Evolutionary conservation across 1,140 invertebrate species (phyloP), one percentile per base, ranked within the genome.

Genomic region (Sinonovacula constricta): DNA sequence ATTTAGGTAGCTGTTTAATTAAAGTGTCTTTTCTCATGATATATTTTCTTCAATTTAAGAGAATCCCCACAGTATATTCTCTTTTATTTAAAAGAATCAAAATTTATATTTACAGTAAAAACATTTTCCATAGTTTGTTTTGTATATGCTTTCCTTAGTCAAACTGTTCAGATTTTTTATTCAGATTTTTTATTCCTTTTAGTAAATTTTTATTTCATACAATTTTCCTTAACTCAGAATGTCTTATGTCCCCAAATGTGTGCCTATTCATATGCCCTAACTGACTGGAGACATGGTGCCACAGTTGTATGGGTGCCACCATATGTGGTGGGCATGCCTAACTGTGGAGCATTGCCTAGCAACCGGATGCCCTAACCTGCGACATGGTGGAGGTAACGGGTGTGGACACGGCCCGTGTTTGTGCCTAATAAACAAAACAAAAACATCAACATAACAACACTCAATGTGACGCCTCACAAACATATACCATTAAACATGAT

Each of bases 391-490:
- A 26, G 57, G 72, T 56, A 62, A 76, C 59, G 51, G 72, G 63
- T 53, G 62, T 76, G 33, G 39, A 59, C n/a, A 60, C 65, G 49
- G 72, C 72, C 63, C 72, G 54, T 30, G 72, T 76, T 76, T 76
- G 72, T 51, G 62, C 72, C 72, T 74, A 54, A 63, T 67, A 74
- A 76, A 76, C 63, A 67, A 76, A 76, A 76, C 72, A 76, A 59
- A 76, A 45, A 57, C 65, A 67, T 67, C 39, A 49, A 67, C 65
- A 67, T 45, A 45, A 45, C 39, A 45, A 45, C 39, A 45, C 18
- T 18, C 7, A 7, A 45, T 45, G n/a, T n/a, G n/a, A n/a, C n/a
- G n/a, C n/a, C n/a, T 45, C 7, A 10, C 39, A 10, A 7, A 45
- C 39, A 45, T 18, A 7, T 45, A 18, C 39, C 7, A 10, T 45